Evolutionary conservation across 2,113 vertebrate genomes (phyloP).

Genomic region (Xenus cinereus): DNA sequence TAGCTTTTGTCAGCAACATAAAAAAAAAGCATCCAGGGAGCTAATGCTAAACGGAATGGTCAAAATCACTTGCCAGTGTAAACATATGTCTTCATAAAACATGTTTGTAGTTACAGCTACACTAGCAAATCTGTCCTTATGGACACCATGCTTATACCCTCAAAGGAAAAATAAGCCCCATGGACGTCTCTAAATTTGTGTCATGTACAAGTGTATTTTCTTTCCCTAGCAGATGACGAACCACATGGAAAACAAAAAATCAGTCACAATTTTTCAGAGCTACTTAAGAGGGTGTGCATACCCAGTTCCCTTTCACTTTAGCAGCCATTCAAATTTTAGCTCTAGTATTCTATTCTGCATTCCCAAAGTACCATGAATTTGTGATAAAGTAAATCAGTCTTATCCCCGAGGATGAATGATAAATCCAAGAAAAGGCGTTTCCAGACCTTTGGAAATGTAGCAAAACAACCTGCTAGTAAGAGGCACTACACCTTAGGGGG

Average conservation of each 20-base stretch:
- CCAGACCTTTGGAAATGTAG: background rate
- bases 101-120: background rate
- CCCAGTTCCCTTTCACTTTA: background rate
- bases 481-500: background rate
- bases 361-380: background rate
- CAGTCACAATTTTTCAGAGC: background rate
- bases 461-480: background rate
- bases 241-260: background rate
- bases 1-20: background rate
- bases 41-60: background rate
- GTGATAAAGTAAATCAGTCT: background rate
- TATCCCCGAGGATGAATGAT: background rate
- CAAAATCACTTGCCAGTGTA: background rate
- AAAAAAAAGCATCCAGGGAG: background rate
- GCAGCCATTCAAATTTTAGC: background rate
- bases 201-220: background rate
- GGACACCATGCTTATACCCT: background rate
- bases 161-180: background rate
- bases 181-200: background rate
- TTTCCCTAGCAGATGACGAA: background rate
- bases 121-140: background rate
- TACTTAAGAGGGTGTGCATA: background rate
- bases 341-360: background rate
- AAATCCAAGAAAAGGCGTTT: background rate
- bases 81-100: background rate